Percentiles rank a stretch among this genome's conserved stretches.
Conservation (phyloP, 2,888 invertebrate species). For the Eilema griseolum region DNA sequence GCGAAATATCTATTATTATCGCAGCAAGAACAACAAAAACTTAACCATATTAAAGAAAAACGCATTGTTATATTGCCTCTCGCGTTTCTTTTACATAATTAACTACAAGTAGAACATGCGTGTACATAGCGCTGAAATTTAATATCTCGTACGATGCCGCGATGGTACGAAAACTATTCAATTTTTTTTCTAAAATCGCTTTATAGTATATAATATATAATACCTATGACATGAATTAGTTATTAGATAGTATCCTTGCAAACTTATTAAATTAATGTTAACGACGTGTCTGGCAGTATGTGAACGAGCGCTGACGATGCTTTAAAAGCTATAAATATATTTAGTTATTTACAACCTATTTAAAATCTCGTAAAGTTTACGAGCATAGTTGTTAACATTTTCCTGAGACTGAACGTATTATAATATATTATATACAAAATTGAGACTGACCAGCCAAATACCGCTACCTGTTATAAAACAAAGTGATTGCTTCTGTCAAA, state of each 20-base stretch:
- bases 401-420: conserved; percentile 6
- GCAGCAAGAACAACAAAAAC: no score
- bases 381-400: conserved; percentile 32
- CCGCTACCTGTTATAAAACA: conserved; percentile 10
- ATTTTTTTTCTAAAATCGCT: no score
- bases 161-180: no score
- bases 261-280: conserved; percentile 12
- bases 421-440: conserved; percentile 16
- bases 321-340: conserved; percentile 43
- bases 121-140: no score
- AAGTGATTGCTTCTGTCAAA: neutral
- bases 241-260: neutral
- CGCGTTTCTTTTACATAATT: no score
- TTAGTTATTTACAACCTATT: conserved; percentile 40
- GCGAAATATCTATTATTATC: no score
- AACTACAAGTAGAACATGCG: no score
- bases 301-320: conserved; percentile 22
- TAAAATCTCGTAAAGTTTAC: conserved; percentile 54
- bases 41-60: no score
- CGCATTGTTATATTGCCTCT: no score
- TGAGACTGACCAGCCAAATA: conserved; percentile 1
- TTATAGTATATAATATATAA: neutral
- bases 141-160: no score
- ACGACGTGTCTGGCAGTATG: conserved; percentile 18
- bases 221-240: neutral